Evolutionary conservation across 23 tunicate species (phyloP).

Genomic region (Oikopleura albicans): DNA sequence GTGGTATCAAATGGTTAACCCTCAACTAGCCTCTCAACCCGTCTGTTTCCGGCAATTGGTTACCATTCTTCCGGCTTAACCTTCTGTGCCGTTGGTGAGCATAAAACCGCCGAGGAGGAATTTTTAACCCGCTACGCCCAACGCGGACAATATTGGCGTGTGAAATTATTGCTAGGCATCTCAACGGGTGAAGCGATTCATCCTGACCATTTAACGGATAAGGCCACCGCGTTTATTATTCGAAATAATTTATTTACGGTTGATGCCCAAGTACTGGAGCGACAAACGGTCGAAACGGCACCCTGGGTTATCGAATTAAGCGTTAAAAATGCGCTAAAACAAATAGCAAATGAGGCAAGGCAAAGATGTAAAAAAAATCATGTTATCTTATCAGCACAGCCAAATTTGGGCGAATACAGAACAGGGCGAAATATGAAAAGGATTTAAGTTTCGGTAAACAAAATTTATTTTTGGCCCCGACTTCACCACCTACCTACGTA

Average conservation of each 20-base stretch:
- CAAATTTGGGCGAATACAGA: too few species aligned
- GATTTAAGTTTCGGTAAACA: too few species aligned
- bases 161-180: background rate
- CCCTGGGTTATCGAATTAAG: background rate
- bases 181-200: background rate
- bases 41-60: background rate
- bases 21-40: background rate
- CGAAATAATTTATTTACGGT: background rate
- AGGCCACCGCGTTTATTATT: background rate
- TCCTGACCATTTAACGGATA: background rate
- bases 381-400: too few species aligned
- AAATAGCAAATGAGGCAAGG: background rate
- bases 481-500: too few species aligned
- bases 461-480: too few species aligned
- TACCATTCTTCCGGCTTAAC: constrained; percentile 4
- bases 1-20: too few species aligned
- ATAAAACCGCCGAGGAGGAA: background rate
- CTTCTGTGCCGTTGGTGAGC: background rate
- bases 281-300: background rate
- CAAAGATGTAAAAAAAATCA: too few species aligned
- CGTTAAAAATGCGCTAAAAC: background rate
- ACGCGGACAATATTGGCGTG: background rate
- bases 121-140: background rate
- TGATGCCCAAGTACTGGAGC: background rate
- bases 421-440: too few species aligned